Evolutionary conservation across 2,797 vertebrate species (phyloP).

Genomic region (Phylloscopus collybita): DNA sequence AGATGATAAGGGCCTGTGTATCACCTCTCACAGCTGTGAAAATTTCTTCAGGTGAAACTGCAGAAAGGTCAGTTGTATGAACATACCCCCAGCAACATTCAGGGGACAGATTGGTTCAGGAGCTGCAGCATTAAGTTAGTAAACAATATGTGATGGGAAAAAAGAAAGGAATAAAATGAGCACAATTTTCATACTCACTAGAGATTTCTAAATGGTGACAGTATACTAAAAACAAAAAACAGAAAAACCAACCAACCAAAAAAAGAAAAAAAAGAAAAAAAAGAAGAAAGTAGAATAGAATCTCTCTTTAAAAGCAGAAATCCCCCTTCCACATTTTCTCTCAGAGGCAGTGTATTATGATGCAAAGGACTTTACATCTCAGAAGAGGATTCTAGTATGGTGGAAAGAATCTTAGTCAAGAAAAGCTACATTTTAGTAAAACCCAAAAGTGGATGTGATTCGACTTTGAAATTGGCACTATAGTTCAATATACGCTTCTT

Average conservation of each 20-base stretch:
- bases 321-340: background rate
- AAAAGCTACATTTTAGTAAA: slow-evolving; percentile 55
- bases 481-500: background rate
- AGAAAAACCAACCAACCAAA: background rate
- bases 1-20: slow-evolving; percentile 13
- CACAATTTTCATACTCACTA: background rate
- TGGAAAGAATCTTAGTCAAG: slow-evolving; percentile 8
- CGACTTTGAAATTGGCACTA: background rate
- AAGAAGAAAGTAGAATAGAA: background rate
- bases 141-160: background rate
- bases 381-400: slow-evolving; percentile 16
- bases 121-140: background rate
- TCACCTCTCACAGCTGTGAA: background rate
- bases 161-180: background rate
- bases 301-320: slow-evolving; percentile 17
- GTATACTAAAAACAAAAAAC: background rate
- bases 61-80: slow-evolving; percentile 2
- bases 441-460: slow-evolving; percentile 19
- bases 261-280: too few relatives aligned
- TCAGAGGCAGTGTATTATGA: background rate
- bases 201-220: background rate
- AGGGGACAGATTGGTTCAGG: background rate
- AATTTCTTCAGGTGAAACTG: slow-evolving; percentile 42
- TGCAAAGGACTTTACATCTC: background rate
- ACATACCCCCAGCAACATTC: background rate